A percentile compares a stretch with the other conserved stretches of the same genome.
Evolutionary conservation across 1,140 invertebrate species (phyloP).

Genomic region (Drosophila rufa): DNA sequence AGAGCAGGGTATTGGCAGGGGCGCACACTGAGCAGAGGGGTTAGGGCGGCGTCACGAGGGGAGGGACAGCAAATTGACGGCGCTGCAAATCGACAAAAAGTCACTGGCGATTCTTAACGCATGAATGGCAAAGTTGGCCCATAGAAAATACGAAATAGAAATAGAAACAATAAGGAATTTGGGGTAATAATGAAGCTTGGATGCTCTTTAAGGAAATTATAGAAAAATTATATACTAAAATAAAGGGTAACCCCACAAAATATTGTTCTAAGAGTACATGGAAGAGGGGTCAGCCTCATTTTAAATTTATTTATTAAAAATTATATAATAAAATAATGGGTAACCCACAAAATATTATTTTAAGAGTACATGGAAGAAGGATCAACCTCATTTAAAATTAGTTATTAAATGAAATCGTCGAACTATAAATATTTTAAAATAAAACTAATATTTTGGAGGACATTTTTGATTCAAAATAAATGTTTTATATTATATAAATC

Average conservation of each 20-base stretch:
- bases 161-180: slow-evolving; percentile 14
- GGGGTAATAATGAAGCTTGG: neutral
- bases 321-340: too few species aligned
- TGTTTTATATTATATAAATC: neutral
- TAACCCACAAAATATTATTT: too few species aligned
- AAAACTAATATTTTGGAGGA: neutral
- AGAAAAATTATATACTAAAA: too few species aligned
- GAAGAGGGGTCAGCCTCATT: too few species aligned
- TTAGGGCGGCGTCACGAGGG: slow-evolving; percentile 10
- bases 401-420: neutral
- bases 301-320: too few species aligned
- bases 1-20: slow-evolving; percentile 1
- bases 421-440: neutral
- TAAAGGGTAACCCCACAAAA: rapidly evolving
- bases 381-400: neutral
- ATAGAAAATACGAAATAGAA: slow-evolving; percentile 53
- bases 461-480: neutral
- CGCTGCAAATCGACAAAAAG: slow-evolving; percentile 72
- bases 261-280: too few species aligned
- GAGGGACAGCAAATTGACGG: slow-evolving; percentile 70
- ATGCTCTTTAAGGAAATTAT: neutral
- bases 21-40: slow-evolving; percentile 2
- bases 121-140: slow-evolving; percentile 67
- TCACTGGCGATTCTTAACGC: slow-evolving; percentile 72
- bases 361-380: neutral